Conservation (phyloP, 2,113 vertebrate genomes). For the cattle (Bos taurus) region ARS-UCD2.0 NC_037333.1:59915001-59915500, state of each 20-base stretch:
- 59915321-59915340: neutral
- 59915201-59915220: neutral
- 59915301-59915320: neutral
- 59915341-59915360: neutral
- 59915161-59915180: neutral
- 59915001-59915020: constrained; percentile 47
- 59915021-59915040: constrained; percentile 59
- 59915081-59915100: constrained; percentile 50
- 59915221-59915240: neutral
- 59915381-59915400: neutral
- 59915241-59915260: neutral
- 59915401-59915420: neutral
- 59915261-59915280: neutral
- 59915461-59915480: neutral
- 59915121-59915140: neutral
- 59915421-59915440: neutral
- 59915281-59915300: neutral
- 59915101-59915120: neutral
- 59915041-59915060: constrained; percentile 57
- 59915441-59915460: neutral
- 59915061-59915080: constrained; percentile 31
- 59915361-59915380: neutral
- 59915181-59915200: neutral
- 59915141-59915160: neutral
- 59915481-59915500: neutral